These are phyloP conservation scores for Aplysia californica DNA, from an alignment of 1,140 invertebrate species.

Conservation along the genomic window DNA sequence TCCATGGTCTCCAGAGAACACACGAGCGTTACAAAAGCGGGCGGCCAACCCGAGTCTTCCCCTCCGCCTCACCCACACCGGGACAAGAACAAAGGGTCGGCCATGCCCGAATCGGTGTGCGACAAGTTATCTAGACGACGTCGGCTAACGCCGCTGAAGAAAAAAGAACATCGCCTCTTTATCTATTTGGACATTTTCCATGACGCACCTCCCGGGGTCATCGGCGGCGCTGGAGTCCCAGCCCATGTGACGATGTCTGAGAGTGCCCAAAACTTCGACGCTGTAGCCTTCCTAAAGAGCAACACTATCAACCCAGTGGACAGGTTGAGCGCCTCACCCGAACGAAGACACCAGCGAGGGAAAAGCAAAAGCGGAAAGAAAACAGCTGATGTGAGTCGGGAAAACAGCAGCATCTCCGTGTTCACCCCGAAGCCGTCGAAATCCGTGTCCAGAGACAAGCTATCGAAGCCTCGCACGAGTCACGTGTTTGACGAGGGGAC, in stretches of 20 bases:
- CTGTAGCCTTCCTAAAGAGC: too few species aligned
- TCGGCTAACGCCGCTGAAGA: background rate
- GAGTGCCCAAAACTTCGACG: background rate
- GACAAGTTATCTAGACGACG: background rate
- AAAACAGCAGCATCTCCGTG: too few species aligned
- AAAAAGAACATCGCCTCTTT: background rate
- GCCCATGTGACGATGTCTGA: background rate
- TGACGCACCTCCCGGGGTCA: background rate
- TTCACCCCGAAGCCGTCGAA: background rate
- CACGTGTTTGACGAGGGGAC: background rate
- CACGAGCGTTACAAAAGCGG: background rate
- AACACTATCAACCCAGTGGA: too few species aligned
- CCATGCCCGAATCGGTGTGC: background rate
- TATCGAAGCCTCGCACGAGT: background rate
- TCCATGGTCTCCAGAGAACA: background rate
- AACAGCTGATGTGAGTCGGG: background rate
- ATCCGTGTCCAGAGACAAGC: background rate
- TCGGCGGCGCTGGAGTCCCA: background rate
- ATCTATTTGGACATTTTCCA: slow-evolving; percentile 1
- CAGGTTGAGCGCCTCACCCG: too few species aligned
- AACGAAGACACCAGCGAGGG: background rate
- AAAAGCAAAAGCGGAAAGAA: background rate
- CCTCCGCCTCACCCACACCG: background rate
- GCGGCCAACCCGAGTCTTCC: background rate
- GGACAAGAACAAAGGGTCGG: background rate